Evolutionary conservation across 2,888 invertebrate genomes (phyloP).

Genomic region (Biston stratarius): DNA sequence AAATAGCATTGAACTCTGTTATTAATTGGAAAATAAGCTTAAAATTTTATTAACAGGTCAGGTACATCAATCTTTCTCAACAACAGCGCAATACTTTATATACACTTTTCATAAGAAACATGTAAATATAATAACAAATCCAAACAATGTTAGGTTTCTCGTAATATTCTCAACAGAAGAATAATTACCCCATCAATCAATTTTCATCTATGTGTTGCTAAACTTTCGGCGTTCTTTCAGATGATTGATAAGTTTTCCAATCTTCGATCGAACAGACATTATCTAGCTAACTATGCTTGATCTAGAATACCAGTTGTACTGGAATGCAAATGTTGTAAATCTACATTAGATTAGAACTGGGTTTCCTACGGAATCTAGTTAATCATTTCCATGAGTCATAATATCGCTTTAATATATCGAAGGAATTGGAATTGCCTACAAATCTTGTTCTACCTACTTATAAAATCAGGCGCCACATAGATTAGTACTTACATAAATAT

Average conservation of each 20-base stretch:
- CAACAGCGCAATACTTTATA: slow-evolving; percentile 32
- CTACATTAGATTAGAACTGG: slow-evolving; percentile 12
- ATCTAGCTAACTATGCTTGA: background rate
- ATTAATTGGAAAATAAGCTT: slow-evolving; percentile 34
- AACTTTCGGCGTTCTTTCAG: slow-evolving; percentile 10
- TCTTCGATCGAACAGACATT: background rate
- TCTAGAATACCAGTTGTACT: slow-evolving; percentile 5
- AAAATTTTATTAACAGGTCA: slow-evolving; percentile 43
- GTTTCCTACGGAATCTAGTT: slow-evolving; percentile 9
- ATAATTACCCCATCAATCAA: slow-evolving; percentile 14
- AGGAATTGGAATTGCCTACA: slow-evolving; percentile 19
- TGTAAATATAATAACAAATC: slow-evolving; percentile 23
- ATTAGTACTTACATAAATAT: too few species aligned
- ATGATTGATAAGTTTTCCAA: slow-evolving; percentile 15
- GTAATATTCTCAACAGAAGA: slow-evolving; percentile 12
- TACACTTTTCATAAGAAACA: slow-evolving; percentile 4
- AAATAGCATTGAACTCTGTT: slow-evolving; percentile 43
- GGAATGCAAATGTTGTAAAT: slow-evolving; percentile 12
- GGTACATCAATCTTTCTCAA: slow-evolving; percentile 47
- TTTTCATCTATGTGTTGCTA: slow-evolving; percentile 4
- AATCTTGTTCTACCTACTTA: background rate
- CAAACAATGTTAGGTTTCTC: slow-evolving; percentile 18
- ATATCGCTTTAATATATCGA: background rate
- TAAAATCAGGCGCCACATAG: background rate
- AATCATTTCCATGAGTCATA: slow-evolving; percentile 18